Base-by-base conservation (phyloP, 2,113 vertebrate species). In the Callospermophilus lateralis region DNA sequence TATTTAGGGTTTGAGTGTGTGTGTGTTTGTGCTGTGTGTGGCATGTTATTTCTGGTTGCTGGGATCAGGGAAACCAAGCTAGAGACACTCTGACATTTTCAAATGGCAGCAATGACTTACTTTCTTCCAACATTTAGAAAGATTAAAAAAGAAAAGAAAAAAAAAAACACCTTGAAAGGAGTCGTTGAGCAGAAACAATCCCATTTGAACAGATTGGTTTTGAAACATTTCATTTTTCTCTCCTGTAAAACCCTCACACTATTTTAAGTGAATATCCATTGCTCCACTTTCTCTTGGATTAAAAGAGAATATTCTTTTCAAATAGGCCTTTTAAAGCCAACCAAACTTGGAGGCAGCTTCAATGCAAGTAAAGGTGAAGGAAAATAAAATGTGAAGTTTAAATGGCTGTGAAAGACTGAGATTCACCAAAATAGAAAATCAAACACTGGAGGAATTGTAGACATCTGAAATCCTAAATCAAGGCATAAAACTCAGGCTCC, bases 71-170 rank as follows among this genome's bases (percentile, higher is more conserved):
- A 85, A 42, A 16, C 24, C 26, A 74, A 93, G 58, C 45, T 61
- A 81, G 53, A 93, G 45, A 97, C 22, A 76, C 95, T 94, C 86
- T 96, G 97, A 95, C 84, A 81, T 97, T 98, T 97, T 28, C 28
- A 95, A 96, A 58, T 93, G 81, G 32, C 84, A 45, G 51, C 74
- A 95, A 77, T 94, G 92, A 92, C 89, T 96, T 91, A 91, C 74
- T 70, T 72, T 90, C 58, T 80, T 68, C 30, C 68, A 67, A 86
- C 61, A 86, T 90, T 86, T 63, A 90, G 68, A 87, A 74, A 80
- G 76, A 81, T 51, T 11, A 67, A 58, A 58, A 26, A 67, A 58
- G 48, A 26, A 86, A 68, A 81, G 17, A 85, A 86, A 86, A 28
- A 80, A 45, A 80, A 86, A 28, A 22, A 5, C 42, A 20, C 67